A percentile compares a stretch with the other conserved stretches of the same genome.
These are phyloP conservation scores for Tachuris rubrigastra DNA, from an alignment of 2,113 vertebrate species.

Conservation along the genomic window DNA sequence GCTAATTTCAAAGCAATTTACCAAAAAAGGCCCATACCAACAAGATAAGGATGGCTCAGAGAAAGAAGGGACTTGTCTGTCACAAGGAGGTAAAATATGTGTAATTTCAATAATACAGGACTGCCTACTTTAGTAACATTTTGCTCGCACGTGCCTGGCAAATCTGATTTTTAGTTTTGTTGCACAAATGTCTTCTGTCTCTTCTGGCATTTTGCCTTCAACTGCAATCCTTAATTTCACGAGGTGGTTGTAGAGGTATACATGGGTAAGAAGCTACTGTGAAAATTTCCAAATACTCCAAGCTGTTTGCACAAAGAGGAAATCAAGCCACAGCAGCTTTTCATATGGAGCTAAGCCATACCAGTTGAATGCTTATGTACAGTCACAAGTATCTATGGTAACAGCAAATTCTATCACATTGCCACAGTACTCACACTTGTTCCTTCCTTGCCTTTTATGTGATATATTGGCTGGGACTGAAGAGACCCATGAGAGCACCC, in stretches of 20 bases:
- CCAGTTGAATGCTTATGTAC: neutral
- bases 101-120: neutral
- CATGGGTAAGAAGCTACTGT: neutral
- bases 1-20: neutral
- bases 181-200: neutral
- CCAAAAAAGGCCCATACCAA: neutral
- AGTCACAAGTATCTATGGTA: conserved; percentile 16
- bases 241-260: neutral
- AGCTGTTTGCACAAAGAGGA: neutral
- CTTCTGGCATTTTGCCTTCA: neutral
- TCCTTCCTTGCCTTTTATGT: neutral
- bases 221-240: neutral
- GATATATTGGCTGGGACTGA: neutral
- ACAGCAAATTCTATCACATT: neutral
- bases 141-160: neutral
- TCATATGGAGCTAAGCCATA: neutral
- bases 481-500: neutral
- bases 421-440: neutral
- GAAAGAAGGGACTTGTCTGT: neutral
- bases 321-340: neutral
- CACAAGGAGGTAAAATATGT: neutral
- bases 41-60: neutral
- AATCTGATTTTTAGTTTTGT: neutral
- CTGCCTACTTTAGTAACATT: neutral
- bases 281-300: neutral